A percentile compares a stretch with the other conserved stretches of the same genome.
Conservation (phyloP, 2,113 vertebrate species). For the Oreochromis spilurus region DNA sequence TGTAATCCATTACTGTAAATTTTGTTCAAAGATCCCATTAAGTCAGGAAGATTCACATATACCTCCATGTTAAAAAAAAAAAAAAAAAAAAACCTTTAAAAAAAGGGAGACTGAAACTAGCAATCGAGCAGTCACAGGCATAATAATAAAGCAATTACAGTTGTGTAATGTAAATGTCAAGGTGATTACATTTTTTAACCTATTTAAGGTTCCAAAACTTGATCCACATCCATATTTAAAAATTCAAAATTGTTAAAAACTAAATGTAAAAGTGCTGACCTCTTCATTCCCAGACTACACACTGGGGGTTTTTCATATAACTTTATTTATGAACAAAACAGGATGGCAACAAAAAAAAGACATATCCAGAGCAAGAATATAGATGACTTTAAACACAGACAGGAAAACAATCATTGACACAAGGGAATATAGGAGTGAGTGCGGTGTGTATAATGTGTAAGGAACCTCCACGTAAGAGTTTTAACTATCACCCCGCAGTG, state of each 20-base stretch:
- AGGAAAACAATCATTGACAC: background rate
- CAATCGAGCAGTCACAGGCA: background rate
- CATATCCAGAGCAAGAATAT: background rate
- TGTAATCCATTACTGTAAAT: background rate
- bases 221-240: background rate
- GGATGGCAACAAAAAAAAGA: background rate
- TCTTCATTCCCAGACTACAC: background rate
- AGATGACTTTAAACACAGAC: background rate
- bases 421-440: background rate
- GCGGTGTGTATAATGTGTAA: background rate
- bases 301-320: background rate
- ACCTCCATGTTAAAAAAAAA: background rate
- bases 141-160: background rate
- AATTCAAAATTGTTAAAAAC: background rate
- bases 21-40: conserved; percentile 17
- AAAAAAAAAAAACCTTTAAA: background rate
- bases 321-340: background rate
- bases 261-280: background rate
- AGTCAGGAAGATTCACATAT: conserved; percentile 1
- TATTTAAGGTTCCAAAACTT: background rate
- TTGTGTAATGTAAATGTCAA: background rate
- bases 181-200: background rate
- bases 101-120: background rate
- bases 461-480: background rate
- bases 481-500: background rate